Percentiles rank a stretch among this genome's conserved stretches.
Evolutionary conservation across 2,113 vertebrate species (phyloP).

Genomic region (Riparia riparia): DNA sequence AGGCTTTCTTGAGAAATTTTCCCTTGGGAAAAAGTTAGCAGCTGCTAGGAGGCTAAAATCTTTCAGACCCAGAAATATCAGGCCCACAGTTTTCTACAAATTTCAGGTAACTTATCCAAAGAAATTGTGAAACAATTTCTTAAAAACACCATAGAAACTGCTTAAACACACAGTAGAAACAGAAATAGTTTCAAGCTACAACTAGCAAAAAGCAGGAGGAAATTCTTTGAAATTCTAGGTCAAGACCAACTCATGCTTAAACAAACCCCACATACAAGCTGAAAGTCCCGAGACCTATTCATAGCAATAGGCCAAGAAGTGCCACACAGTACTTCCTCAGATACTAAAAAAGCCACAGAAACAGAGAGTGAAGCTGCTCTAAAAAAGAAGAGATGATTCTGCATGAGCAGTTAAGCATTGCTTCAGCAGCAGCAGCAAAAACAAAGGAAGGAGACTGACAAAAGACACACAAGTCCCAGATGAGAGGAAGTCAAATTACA

Average conservation of each 20-base stretch:
- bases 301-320: background rate
- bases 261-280: background rate
- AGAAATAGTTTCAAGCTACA: background rate
- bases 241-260: background rate
- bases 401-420: background rate
- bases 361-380: background rate
- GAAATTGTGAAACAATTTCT: background rate
- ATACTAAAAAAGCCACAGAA: background rate
- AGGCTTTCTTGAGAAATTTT: no score
- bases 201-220: background rate
- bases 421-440: background rate
- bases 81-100: background rate
- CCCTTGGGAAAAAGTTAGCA: no score
- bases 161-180: background rate
- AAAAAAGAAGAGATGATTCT: background rate
- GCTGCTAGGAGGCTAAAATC: no score
- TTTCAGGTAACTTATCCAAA: background rate
- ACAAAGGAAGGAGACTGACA: background rate
- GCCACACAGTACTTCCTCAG: background rate
- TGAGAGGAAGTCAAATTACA: background rate
- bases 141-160: background rate
- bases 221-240: background rate
- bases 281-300: background rate
- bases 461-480: background rate
- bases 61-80: no score